Percentiles rank a stretch among this genome's conserved stretches.
These are phyloP conservation scores for Nomada fucata DNA, from an alignment of 2,888 invertebrate species.

Conservation along the genomic window DNA sequence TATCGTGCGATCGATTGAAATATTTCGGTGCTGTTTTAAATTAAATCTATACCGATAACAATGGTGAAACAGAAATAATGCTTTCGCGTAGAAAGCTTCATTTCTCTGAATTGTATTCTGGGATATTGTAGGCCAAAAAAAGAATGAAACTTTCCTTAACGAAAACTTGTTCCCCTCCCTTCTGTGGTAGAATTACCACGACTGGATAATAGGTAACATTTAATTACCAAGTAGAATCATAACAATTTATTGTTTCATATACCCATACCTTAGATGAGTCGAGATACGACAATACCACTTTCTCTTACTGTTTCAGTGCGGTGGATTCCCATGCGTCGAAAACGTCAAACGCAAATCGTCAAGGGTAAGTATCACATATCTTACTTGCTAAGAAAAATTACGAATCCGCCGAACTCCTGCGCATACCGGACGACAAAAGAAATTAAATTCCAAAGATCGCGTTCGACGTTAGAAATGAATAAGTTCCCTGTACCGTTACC, in stretches of 20 bases:
- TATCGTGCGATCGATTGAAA: background rate
- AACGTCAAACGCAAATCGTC: slow-evolving; percentile 77
- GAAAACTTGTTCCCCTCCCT: too few species aligned
- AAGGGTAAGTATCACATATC: slow-evolving; percentile 75
- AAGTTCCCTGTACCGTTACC: background rate
- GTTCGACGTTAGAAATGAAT: background rate
- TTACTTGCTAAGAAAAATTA: background rate
- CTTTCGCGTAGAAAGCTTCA: too few species aligned
- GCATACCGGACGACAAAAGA: background rate
- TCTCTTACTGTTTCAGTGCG: slow-evolving; percentile 78
- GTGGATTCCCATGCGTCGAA: slow-evolving; percentile 80
- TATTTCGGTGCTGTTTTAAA: background rate
- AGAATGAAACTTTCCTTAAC: too few species aligned
- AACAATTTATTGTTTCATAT: too few species aligned
- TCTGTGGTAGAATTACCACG: too few species aligned
- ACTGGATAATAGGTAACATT: too few species aligned
- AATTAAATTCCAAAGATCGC: background rate
- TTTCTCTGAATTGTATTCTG: too few species aligned
- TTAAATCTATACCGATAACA: background rate
- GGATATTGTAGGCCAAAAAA: too few species aligned
- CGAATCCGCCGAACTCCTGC: too few species aligned
- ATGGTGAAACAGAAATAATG: too few species aligned
- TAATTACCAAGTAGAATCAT: too few species aligned
- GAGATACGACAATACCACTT: background rate
- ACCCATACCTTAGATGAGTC: too few species aligned